A percentile compares a stretch with the other conserved stretches of the same genome.
phyloP scores from a whole-genome alignment of 2,888 invertebrate species.

The Seira musarum region DNA sequence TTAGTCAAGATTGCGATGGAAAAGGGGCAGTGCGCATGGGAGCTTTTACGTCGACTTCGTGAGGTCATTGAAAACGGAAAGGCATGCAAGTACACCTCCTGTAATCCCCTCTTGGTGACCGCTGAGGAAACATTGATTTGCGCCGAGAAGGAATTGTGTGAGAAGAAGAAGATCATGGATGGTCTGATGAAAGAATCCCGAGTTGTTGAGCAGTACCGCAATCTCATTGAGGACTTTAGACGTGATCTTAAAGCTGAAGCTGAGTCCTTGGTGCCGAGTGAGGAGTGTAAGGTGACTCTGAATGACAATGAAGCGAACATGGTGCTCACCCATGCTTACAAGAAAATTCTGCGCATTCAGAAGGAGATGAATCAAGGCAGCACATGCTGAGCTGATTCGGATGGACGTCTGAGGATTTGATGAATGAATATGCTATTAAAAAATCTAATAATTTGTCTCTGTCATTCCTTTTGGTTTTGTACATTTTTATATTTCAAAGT shows the following conservation, averaged over 20 bases:
- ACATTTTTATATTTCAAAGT: too few relatives aligned
- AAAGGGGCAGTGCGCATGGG: conserved; percentile 69
- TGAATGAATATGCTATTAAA: too few relatives aligned
- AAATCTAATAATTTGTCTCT: too few relatives aligned
- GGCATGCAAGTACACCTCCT: conserved; percentile 66
- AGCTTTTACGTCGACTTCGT: conserved; percentile 66
- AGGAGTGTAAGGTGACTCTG: conserved; percentile 59
- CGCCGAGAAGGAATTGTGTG: conserved; percentile 67
- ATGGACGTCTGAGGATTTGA: too few relatives aligned
- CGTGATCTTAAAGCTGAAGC: conserved; percentile 67
- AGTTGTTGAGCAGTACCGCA: conserved; percentile 67
- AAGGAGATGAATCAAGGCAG: conserved; percentile 66
- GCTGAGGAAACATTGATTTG: conserved; percentile 67
- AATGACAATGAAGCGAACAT: conserved; percentile 66
- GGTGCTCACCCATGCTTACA: conserved; percentile 69
- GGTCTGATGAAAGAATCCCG: conserved; percentile 64
- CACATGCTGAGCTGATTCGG: background rate
- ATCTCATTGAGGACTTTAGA: conserved; percentile 66
- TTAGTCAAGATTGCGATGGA: conserved; percentile 64
- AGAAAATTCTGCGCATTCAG: conserved; percentile 68
- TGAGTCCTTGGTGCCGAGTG: conserved; percentile 64
- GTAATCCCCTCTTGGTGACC: conserved; percentile 67
- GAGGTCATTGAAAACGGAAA: conserved; percentile 68
- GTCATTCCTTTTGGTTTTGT: too few relatives aligned
- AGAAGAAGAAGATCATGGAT: conserved; percentile 66